Evolutionary conservation across 2,888 invertebrate genomes (phyloP), one percentile per base, ranked within the genome.

Genomic region (Chrysodeixis includens): DNA sequence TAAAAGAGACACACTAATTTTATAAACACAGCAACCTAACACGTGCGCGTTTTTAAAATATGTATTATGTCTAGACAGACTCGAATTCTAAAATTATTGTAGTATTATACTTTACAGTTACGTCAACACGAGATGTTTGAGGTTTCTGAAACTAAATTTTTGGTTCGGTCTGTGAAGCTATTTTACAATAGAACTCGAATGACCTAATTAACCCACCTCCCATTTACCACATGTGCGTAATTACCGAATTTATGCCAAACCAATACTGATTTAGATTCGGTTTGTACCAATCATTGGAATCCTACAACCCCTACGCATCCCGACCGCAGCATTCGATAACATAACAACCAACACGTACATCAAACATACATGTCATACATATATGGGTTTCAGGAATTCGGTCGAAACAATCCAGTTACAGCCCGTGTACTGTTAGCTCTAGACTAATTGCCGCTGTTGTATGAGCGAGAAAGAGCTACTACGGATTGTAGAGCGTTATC

Each of bases 241-340:
- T n/a, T 40, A 40, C 14, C n/a, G n/a, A 40, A 4, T 4, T 40
- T n/a, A 40, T 40, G 40, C 5, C 35, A 35, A 35, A 35, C n/a
- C 40, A 5, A 40, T n/a, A 40, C n/a, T 40, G n/a, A n/a, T 2
- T n/a, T 5, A 40, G 40, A n/a, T 14, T 40, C n/a, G 6, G 40
- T n/a, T 5, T n/a, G n/a, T 7, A 14, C 6, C 26, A 26, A 26
- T n/a, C 40, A 6, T 5, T 40, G 40, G 40, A 40, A 40, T 40
- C n/a, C 40, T n/a, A 35, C 35, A n/a, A n/a, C 40, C 40, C 40
- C 40, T 40, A n/a, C n/a, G 40, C n/a, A n/a, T 40, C 12, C 35
- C 10, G n/a, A 40, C 40, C 40, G 40, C 40, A n/a, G 40, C n/a
- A 40, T 40, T n/a, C 5, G 40, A 35, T 35, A 35, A 35, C 12